These are phyloP conservation scores for Macquaria ambigua DNA, from an alignment of 2,113 vertebrate genomes.

Conservation along the genomic window DNA sequence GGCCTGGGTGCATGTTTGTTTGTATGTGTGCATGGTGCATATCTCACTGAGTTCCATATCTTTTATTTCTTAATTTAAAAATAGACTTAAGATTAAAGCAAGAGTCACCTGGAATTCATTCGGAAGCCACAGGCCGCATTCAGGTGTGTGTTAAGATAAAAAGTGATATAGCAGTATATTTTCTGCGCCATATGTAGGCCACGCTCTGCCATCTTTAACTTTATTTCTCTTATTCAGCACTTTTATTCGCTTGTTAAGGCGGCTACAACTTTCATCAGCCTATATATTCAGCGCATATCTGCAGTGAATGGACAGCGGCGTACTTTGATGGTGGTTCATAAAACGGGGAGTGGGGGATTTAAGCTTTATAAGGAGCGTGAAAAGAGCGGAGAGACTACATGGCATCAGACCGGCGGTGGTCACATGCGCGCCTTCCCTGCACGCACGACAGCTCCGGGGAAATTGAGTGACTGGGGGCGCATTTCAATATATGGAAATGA, in stretches of 20 bases:
- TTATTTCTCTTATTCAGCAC: slow-evolving; percentile 51
- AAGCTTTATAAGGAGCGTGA: slow-evolving; percentile 37
- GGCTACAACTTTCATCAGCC: slow-evolving; percentile 23
- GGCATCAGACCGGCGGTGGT: slow-evolving; percentile 64
- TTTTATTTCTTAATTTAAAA: slow-evolving; percentile 1
- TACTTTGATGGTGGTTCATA: slow-evolving; percentile 38
- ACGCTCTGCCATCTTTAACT: slow-evolving; percentile 46
- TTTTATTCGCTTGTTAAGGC: slow-evolving; percentile 43
- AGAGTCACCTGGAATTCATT: not conserved
- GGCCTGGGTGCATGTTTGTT: not conserved
- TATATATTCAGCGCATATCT: slow-evolving; percentile 10
- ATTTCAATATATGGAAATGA: slow-evolving; percentile 92
- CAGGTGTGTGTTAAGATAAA: slow-evolving; percentile 29
- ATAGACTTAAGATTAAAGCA: not conserved
- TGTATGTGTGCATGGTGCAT: not conserved
- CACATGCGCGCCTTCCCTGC: slow-evolving; percentile 82
- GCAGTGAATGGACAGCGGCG: slow-evolving; percentile 24
- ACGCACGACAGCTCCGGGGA: slow-evolving; percentile 82
- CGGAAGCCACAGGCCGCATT: slow-evolving; percentile 8
- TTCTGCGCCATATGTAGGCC: slow-evolving; percentile 45
- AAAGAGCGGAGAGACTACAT: slow-evolving; percentile 33
- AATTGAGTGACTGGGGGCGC: slow-evolving; percentile 89
- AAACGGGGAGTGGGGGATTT: not conserved
- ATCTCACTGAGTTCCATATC: not conserved
- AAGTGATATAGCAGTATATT: not conserved